Base-by-base conservation (phyloP, 2,113 vertebrate species). In the Urocolius indicus region DNA sequence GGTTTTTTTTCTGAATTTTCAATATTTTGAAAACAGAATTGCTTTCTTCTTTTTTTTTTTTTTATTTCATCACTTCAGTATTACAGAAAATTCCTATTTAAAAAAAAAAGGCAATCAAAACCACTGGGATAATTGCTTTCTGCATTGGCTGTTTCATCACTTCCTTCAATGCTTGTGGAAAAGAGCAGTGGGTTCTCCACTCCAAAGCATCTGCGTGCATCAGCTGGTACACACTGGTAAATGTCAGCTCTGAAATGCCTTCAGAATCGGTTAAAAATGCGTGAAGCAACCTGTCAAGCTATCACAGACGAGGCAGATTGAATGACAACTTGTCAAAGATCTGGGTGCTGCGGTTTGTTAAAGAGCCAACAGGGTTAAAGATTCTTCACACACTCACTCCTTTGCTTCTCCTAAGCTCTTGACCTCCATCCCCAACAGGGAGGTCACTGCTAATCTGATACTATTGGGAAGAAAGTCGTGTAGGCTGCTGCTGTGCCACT, bases 381-480 rank as follows among this genome's bases (percentile, higher is more conserved):
- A 5, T 62, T 69, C 18, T 76, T 81, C 22, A 8, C 3, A 15
- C 7, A 24, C 16, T 65, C 21, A 8, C 9, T 74, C 12, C 16
- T 14, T 51, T 4, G 1, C 30, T 80, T 84, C 3, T 77, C 19
- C 36, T 16, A 63, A 7, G 4, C 5, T 75, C 18, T 38, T 3
- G 2, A 13, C 10, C 14, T 62, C 16, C 0, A 0, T 54, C 19
- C 19, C 27, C 23, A 58, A 34, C 36, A 79, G 8, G 13, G 32
- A 58, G 3, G 9, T 54, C 45, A 41, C 55, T 62, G 22, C 41
- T 54, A 19, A 26, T 18, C 34, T n/a, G 13, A 22, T 9, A 18
- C 0, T 1, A 14, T 29, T 62, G 45, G 43, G 27, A 7, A 61
- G 62, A 62, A 76, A 49, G 27, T 49, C 27, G 16, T 0, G 0